Percentiles rank a stretch among this genome's conserved stretches.
These are phyloP conservation scores for Hestina assimilis DNA, from an alignment of 1,140 invertebrate genomes.

Conservation along the genomic window DNA sequence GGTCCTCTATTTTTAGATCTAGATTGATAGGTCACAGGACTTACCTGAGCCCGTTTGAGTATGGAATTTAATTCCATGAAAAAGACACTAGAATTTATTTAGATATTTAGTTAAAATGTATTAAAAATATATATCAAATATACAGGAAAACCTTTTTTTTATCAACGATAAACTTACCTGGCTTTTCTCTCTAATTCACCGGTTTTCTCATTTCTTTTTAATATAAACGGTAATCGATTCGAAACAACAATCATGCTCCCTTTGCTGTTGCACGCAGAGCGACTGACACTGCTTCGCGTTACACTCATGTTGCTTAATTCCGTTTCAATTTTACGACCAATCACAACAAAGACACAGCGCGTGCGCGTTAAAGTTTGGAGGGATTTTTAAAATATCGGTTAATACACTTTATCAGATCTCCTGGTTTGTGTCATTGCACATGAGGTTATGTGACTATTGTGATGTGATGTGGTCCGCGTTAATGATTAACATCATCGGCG, in stretches of 20 bases:
- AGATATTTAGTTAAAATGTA: too few species aligned
- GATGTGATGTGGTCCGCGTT: constrained; percentile 28
- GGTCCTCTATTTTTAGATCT: constrained; percentile 4
- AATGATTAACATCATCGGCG: constrained; percentile 64
- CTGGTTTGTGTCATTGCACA: constrained; percentile 48
- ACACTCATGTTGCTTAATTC: constrained; percentile 61
- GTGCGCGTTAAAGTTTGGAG: constrained; percentile 58
- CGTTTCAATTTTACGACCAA: constrained; percentile 56
- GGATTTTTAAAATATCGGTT: constrained; percentile 53
- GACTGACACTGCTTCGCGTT: constrained; percentile 61
- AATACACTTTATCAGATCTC: constrained; percentile 36
- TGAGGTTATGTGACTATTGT: constrained; percentile 32
- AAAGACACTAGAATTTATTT: too few species aligned
- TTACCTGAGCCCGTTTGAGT: background rate
- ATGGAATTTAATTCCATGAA: background rate
- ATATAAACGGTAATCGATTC: constrained; percentile 92
- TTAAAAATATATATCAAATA: too few species aligned
- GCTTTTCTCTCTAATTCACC: constrained; percentile 87
- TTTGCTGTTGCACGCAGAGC: constrained; percentile 74
- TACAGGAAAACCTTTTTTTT: too few species aligned
- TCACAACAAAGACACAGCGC: constrained; percentile 54
- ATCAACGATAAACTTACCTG: constrained; percentile 80
- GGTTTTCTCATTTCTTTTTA: constrained; percentile 85
- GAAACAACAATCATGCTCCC: constrained; percentile 93
- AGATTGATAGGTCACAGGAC: constrained; percentile 13